Conservation (phyloP, 1,140 invertebrate species). For the Apis cerana region DNA sequence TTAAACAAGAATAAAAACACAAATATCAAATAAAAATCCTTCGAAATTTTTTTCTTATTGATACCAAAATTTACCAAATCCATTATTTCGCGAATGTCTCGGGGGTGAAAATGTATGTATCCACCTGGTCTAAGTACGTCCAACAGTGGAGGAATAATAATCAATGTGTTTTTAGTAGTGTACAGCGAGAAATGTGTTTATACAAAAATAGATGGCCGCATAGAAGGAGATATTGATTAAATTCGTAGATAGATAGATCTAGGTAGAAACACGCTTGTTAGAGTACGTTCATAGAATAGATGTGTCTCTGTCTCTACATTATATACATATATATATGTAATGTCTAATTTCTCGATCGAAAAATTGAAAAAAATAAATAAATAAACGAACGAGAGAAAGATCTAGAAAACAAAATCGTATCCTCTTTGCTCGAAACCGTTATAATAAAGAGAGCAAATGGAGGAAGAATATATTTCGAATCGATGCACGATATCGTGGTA, state of each 20-base stretch:
- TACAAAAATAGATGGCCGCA: slow-evolving; percentile 23
- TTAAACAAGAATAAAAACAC: too few species aligned
- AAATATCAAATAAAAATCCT: too few species aligned
- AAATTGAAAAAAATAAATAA: background rate
- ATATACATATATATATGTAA: background rate
- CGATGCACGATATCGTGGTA: background rate
- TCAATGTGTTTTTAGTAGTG: slow-evolving; percentile 39
- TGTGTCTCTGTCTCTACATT: background rate
- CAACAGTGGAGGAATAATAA: background rate
- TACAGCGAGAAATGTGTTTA: slow-evolving; percentile 20
- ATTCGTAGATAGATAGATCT: slow-evolving; percentile 2
- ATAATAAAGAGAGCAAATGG: background rate
- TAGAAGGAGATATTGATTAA: background rate
- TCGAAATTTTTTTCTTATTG: too few species aligned
- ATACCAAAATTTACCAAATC: too few species aligned
- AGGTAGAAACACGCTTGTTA: slow-evolving; percentile 6
- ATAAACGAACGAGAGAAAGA: background rate
- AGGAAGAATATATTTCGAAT: background rate
- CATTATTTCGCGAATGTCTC: slow-evolving; percentile 16
- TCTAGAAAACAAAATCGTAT: background rate
- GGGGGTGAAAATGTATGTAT: background rate
- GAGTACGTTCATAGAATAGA: background rate
- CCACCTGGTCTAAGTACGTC: background rate
- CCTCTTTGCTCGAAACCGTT: background rate
- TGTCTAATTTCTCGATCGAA: background rate